A percentile compares a stretch with the other conserved stretches of the same genome.
Conservation (phyloP, 2,113 vertebrate species). For the Trematomus loennbergii region DNA sequence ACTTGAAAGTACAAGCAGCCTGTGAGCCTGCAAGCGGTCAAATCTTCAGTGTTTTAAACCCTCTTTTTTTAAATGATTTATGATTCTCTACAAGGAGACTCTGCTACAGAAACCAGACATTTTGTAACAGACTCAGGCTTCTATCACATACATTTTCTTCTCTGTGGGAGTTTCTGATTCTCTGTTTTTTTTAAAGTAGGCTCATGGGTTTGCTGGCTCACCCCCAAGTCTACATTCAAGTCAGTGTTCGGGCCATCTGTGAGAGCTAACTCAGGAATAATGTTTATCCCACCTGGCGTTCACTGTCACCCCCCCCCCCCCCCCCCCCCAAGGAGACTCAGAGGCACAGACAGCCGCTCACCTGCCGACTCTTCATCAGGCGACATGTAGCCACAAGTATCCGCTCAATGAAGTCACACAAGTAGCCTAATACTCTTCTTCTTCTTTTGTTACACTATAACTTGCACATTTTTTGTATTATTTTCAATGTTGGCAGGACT, state of each 20-base stretch:
- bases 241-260: constrained; percentile 75
- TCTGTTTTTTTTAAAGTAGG: constrained; percentile 38
- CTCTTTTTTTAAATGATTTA: not conserved
- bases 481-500: constrained; percentile 53
- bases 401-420: constrained; percentile 68
- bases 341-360: constrained; percentile 20
- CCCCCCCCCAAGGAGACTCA: constrained; percentile 4
- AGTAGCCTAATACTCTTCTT: constrained; percentile 55
- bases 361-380: constrained; percentile 23
- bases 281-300: constrained; percentile 54
- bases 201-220: constrained; percentile 66
- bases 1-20: constrained; percentile 83
- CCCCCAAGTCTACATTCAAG: constrained; percentile 54
- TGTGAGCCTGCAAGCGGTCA: constrained; percentile 64
- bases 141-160: constrained; percentile 30
- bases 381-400: constrained; percentile 62
- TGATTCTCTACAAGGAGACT: constrained; percentile 8
- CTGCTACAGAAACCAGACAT: constrained; percentile 16
- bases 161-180: constrained; percentile 12
- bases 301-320: constrained; percentile 8
- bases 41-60: constrained; percentile 59
- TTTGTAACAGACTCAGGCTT: constrained; percentile 27
- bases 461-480: constrained; percentile 67
- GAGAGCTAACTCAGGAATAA: constrained; percentile 79
- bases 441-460: constrained; percentile 32